Conservation (phyloP, 2,888 invertebrate species). For the Drosophila diplacantha region DNA sequence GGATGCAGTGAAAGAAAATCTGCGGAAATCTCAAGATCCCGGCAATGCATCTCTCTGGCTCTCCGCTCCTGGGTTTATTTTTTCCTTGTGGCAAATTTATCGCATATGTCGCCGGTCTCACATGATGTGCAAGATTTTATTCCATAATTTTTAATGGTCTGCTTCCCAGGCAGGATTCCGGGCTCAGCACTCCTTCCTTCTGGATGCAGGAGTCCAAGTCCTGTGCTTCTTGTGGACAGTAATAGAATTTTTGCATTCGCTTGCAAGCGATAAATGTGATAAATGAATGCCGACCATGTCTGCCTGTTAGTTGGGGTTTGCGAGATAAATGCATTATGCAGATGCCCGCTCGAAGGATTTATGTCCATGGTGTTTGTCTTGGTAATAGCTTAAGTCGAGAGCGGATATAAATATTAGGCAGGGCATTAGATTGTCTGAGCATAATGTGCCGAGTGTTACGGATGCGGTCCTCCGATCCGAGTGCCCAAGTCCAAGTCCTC, state of each 20-base stretch:
- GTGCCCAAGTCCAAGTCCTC: conserved; percentile 3
- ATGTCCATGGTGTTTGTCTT: conserved; percentile 59
- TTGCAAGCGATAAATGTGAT: conserved; percentile 67
- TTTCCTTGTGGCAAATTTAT: conserved; percentile 60
- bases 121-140: conserved; percentile 61
- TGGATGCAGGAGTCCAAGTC: conserved; percentile 41
- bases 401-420: conserved; percentile 56
- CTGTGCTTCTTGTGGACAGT: conserved; percentile 46
- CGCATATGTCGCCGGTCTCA: conserved; percentile 71
- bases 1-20: conserved; percentile 48
- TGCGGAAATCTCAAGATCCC: conserved; percentile 51
- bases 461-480: conserved; percentile 22
- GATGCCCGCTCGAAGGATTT: conserved; percentile 62
- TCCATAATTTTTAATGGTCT: conserved; percentile 72
- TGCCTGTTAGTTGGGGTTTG: conserved; percentile 22
- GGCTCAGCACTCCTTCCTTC: conserved; percentile 2
- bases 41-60: conserved; percentile 35
- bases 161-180: conserved; percentile 51
- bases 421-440: conserved; percentile 30
- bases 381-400: conserved; percentile 63
- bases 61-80: conserved; percentile 42
- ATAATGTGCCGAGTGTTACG: conserved; percentile 36
- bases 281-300: conserved; percentile 55
- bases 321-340: conserved; percentile 65
- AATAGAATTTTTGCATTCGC: conserved; percentile 70